These are phyloP conservation scores for Resseliella maxima DNA, from an alignment of 2,888 invertebrate species.

Conservation along the genomic window DNA sequence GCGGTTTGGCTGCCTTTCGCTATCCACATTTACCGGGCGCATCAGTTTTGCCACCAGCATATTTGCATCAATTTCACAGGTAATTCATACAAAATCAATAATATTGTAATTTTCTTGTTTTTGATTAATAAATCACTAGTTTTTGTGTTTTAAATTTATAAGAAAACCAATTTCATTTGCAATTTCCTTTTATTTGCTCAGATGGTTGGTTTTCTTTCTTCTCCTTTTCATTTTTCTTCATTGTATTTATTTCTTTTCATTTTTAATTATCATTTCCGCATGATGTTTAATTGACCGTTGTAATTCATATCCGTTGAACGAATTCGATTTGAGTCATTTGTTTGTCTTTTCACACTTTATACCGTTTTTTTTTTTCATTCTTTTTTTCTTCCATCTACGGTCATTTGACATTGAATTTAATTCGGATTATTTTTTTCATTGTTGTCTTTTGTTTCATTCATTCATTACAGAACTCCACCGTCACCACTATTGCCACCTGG, in stretches of 20 bases:
- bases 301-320: conserved; percentile 27
- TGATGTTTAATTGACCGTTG: conserved; percentile 11
- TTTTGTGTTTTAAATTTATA: neutral
- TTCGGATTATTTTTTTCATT: conserved; percentile 60
- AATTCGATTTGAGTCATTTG: conserved; percentile 8
- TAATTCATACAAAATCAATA: conserved; percentile 59
- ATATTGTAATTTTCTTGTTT: neutral
- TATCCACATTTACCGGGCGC: conserved; percentile 72
- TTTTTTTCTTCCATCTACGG: neutral
- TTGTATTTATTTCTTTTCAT: neutral
- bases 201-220: neutral
- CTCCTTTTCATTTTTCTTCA: neutral
- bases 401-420: neutral
- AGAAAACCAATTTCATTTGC: conserved; percentile 14
- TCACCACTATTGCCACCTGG: conserved; percentile 74
- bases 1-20: conserved; percentile 77
- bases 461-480: conserved; percentile 70
- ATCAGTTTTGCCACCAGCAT: conserved; percentile 71
- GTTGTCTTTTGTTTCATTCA: neutral
- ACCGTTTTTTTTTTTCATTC: neutral
- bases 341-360: neutral
- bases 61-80: conserved; percentile 71
- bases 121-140: neutral
- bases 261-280: conserved; percentile 44
- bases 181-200: conserved; percentile 5